These are phyloP conservation scores for Drosophila ironensis DNA, from an alignment of 1,140 invertebrate species.

Conservation along the genomic window DNA sequence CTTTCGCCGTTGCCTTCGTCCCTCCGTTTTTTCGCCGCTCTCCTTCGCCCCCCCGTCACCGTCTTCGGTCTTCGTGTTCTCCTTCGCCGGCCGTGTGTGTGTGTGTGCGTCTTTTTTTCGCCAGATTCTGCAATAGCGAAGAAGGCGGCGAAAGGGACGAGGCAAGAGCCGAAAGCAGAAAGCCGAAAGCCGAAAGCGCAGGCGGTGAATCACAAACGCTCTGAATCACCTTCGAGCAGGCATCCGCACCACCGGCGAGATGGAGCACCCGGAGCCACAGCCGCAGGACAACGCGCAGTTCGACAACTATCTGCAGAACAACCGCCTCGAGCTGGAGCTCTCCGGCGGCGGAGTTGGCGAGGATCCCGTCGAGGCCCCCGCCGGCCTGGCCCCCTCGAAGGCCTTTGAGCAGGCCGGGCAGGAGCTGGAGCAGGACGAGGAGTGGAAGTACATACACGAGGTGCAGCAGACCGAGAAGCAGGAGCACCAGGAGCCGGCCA, in stretches of 20 bases:
- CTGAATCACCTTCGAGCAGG: conserved; percentile 28
- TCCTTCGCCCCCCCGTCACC: no score
- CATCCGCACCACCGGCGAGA: no score
- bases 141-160: no score
- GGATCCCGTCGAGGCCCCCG: no score
- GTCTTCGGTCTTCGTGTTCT: no score
- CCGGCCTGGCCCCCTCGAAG: no score
- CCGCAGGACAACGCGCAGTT: conserved; percentile 75
- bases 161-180: conserved; percentile 49
- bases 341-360: conserved; percentile 56
- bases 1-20: no score
- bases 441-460: conserved; percentile 79
- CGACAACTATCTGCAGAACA: conserved; percentile 71
- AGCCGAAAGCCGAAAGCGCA: conserved; percentile 38
- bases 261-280: conserved; percentile 80
- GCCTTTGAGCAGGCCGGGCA: no score
- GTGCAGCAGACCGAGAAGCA: conserved; percentile 79
- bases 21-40: conserved; percentile 25
- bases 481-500: conserved; percentile 9
- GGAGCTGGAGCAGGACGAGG: conserved; percentile 64
- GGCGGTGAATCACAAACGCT: conserved; percentile 63
- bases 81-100: conserved; percentile 37
- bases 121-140: conserved; percentile 70
- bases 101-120: conserved; percentile 51
- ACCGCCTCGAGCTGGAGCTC: conserved; percentile 65